Percentiles rank a stretch among this genome's conserved stretches.
Evolutionary conservation across 1,140 invertebrate species (phyloP).

Genomic region (Coboldia fuscipes): DNA sequence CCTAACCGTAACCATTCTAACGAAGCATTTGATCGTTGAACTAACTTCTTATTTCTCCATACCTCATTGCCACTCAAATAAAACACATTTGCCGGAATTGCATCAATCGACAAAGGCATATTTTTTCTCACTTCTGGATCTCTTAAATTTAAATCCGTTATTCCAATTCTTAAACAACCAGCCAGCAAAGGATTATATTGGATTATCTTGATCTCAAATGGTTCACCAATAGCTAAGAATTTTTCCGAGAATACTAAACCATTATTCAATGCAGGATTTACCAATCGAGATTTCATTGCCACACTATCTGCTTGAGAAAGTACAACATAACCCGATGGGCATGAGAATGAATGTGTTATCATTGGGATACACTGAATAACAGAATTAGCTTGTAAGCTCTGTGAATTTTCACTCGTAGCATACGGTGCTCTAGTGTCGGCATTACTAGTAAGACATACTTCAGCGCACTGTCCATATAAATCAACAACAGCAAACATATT

Average conservation of each 20-base stretch:
- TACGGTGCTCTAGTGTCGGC: conserved; percentile 16
- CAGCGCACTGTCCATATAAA: conserved; percentile 83
- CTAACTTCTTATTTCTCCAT: conserved; percentile 29
- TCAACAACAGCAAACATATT: conserved; percentile 88
- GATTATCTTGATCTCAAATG: conserved; percentile 18
- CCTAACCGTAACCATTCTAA: conserved; percentile 58
- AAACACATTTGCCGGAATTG: conserved; percentile 18
- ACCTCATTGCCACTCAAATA: conserved; percentile 38
- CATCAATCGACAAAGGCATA: conserved; percentile 14
- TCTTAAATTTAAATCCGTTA: conserved; percentile 18
- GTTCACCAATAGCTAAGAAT: conserved; percentile 15
- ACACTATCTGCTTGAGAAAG: conserved; percentile 19
- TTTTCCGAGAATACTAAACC: conserved; percentile 19
- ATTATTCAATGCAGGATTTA: conserved; percentile 12
- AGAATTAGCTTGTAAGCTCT: conserved; percentile 19
- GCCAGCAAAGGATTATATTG: conserved; percentile 18
- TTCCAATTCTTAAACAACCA: conserved; percentile 16
- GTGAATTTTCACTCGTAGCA: conserved; percentile 21
- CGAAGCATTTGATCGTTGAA: conserved; percentile 43
- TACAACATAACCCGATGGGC: conserved; percentile 16
- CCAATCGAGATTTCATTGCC: conserved; percentile 13
- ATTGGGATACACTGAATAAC: conserved; percentile 18
- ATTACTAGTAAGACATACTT: conserved; percentile 36
- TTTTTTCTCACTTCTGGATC: conserved; percentile 19
- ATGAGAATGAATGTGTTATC: conserved; percentile 8